A percentile compares a stretch with the other conserved stretches of the same genome.
Evolutionary conservation across 2,888 invertebrate species (phyloP).

Genomic region (Orchestes rusci): DNA sequence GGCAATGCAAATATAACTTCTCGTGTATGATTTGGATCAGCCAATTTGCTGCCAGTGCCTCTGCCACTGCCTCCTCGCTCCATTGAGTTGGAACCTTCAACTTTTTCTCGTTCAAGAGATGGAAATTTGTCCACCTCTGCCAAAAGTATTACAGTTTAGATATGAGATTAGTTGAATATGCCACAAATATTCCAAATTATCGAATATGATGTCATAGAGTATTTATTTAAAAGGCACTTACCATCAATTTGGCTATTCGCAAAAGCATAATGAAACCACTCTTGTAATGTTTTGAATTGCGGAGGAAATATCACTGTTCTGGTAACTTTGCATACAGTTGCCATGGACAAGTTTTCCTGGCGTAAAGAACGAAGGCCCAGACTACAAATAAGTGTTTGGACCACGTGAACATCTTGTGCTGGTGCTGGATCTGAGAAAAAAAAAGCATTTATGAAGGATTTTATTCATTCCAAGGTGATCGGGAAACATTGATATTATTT

Average conservation of each 20-base stretch:
- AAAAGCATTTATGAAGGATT: background rate
- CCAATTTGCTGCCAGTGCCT: conserved; percentile 49
- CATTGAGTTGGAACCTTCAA: conserved; percentile 52
- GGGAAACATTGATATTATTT: too few species aligned
- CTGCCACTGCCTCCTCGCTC: conserved; percentile 47
- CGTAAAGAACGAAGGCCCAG: conserved; percentile 67
- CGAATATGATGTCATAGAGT: background rate
- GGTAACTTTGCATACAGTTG: conserved; percentile 87
- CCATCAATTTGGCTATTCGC: conserved; percentile 91
- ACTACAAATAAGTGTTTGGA: conserved; percentile 85
- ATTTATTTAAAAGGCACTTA: conserved; percentile 44
- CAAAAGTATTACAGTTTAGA: conserved; percentile 25
- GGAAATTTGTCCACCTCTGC: conserved; percentile 87
- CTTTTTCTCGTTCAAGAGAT: conserved; percentile 69
- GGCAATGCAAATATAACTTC: conserved; percentile 97
- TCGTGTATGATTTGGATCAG: conserved; percentile 74
- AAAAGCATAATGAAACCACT: conserved; percentile 97
- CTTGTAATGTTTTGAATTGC: conserved; percentile 87
- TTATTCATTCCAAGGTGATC: background rate
- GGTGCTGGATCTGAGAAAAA: conserved; percentile 30
- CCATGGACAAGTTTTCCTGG: conserved; percentile 44
- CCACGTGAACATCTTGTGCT: conserved; percentile 68
- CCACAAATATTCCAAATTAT: background rate
- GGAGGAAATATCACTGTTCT: conserved; percentile 90
- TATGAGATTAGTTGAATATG: background rate